Percentiles rank a stretch among this genome's conserved stretches.
Conservation (phyloP, 2,797 vertebrate genomes). For the Aulostomus chinensis region DNA sequence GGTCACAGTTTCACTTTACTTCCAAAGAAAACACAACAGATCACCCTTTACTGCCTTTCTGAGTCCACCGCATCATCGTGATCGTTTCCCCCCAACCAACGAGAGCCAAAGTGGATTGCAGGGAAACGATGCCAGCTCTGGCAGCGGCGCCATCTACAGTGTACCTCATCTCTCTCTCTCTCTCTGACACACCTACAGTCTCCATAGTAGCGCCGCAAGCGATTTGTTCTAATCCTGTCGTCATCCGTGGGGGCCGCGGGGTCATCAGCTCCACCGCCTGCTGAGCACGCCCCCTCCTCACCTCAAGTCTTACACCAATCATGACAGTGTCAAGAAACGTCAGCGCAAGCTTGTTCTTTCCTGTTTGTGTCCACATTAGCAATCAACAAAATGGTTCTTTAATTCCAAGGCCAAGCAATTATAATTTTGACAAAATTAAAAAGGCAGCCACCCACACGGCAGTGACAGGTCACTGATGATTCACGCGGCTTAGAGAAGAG, state of each 20-base stretch:
- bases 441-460: too few species aligned
- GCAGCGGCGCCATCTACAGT: too few species aligned
- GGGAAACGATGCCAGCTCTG: constrained; percentile 2
- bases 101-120: too few species aligned
- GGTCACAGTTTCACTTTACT: too few species aligned
- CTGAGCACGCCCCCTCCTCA: constrained; percentile 12
- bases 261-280: constrained; percentile 22
- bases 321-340: not conserved
- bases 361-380: not conserved
- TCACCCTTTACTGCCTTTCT: too few species aligned
- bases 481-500: too few species aligned
- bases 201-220: constrained; percentile 24
- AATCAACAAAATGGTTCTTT: not conserved
- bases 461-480: too few species aligned
- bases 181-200: constrained; percentile 22
- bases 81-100: too few species aligned
- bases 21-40: too few species aligned
- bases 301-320: not conserved
- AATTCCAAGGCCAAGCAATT: not conserved
- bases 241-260: constrained; percentile 19
- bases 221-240: constrained; percentile 31
- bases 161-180: too few species aligned
- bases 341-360: not conserved
- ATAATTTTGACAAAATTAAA: not conserved
- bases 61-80: too few species aligned